Conservation (phyloP, 2,888 invertebrate species). For the Metopia argyrocephala region DNA sequence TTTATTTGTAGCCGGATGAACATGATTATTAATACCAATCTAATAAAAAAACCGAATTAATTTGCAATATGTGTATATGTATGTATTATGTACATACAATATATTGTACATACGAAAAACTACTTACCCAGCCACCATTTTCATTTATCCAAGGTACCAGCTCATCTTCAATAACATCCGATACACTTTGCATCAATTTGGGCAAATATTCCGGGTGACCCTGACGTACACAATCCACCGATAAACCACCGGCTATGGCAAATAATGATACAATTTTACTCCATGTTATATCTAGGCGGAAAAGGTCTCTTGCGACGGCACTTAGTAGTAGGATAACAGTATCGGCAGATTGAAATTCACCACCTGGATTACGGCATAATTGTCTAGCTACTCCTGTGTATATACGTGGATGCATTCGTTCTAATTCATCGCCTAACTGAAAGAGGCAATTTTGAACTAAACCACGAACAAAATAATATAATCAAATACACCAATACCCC, state of each 20-base stretch:
- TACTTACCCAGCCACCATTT: conserved; percentile 91
- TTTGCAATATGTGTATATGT: neutral
- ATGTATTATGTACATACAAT: neutral
- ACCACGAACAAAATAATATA: neutral
- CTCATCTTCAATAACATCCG: conserved; percentile 85
- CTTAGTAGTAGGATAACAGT: conserved; percentile 80
- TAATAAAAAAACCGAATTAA: conserved; percentile 55
- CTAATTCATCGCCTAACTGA: conserved; percentile 84
- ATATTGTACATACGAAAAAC: too few species aligned
- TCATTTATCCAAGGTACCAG: conserved; percentile 88
- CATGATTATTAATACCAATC: conserved; percentile 76
- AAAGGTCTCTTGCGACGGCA: conserved; percentile 85
- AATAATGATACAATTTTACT: conserved; percentile 89
- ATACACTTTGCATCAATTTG: conserved; percentile 86
- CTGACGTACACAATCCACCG: conserved; percentile 88
- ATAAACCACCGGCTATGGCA: conserved; percentile 89
- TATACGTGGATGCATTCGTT: conserved; percentile 87
- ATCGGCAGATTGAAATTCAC: conserved; percentile 80
- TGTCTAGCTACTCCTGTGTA: conserved; percentile 86
- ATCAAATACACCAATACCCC: neutral
- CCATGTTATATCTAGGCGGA: conserved; percentile 87
- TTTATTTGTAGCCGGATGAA: conserved; percentile 73
- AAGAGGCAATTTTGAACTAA: conserved; percentile 68
- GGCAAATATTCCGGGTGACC: conserved; percentile 88
- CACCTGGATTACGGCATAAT: conserved; percentile 82